phyloP scores from a whole-genome alignment of 2,888 invertebrate species.

The Pyrrhia umbra region DNA sequence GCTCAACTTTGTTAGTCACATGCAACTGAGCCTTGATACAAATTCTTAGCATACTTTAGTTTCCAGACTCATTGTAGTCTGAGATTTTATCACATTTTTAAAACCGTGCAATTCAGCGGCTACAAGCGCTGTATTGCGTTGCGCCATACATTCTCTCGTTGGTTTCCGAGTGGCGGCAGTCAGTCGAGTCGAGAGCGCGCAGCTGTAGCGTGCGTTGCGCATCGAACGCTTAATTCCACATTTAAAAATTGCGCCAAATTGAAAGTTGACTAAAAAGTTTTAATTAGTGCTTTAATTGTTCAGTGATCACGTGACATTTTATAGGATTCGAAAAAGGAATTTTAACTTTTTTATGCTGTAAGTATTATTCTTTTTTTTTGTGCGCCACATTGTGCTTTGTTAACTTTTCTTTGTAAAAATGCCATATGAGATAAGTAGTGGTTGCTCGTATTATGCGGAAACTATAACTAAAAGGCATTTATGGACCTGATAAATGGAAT shows the following conservation, averaged over 20 bases:
- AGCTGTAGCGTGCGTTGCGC: slow-evolving; percentile 65
- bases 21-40: not conserved
- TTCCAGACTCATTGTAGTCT: not conserved
- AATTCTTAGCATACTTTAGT: not conserved
- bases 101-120: slow-evolving; percentile 49
- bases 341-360: slow-evolving; percentile 48
- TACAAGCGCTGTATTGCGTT: slow-evolving; percentile 60
- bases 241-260: slow-evolving; percentile 59
- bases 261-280: slow-evolving; percentile 64
- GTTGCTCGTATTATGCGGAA: slow-evolving; percentile 33
- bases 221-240: slow-evolving; percentile 54
- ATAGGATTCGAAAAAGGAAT: slow-evolving; percentile 47
- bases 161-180: slow-evolving; percentile 57
- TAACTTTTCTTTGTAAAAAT: slow-evolving; percentile 48
- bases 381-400: slow-evolving; percentile 47
- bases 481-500: not conserved
- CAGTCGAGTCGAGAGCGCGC: slow-evolving; percentile 69
- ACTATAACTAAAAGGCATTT: slow-evolving; percentile 25
- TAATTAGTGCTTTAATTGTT: slow-evolving; percentile 61
- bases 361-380: slow-evolving; percentile 45
- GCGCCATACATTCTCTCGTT: slow-evolving; percentile 62
- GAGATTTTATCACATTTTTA: slow-evolving; percentile 28
- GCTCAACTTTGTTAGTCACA: not conserved
- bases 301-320: slow-evolving; percentile 62
- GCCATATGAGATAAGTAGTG: slow-evolving; percentile 31